A percentile compares a stretch with the other conserved stretches of the same genome.
These are phyloP conservation scores for Trissolcus basalis DNA, from an alignment of 1,140 invertebrate species.

Conservation along the genomic window DNA sequence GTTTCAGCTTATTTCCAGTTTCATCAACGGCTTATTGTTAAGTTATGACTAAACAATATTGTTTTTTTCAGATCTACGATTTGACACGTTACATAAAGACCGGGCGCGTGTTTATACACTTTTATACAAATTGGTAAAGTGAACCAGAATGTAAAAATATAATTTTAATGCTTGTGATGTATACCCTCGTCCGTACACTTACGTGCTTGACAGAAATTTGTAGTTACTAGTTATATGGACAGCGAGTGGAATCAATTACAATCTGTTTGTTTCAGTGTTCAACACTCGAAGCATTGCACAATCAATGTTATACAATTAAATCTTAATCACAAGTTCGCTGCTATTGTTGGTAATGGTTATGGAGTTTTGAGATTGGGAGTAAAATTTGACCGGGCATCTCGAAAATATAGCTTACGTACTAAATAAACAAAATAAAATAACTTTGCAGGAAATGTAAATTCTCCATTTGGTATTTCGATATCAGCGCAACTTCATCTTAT, in stretches of 20 bases:
- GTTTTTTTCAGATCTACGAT: slow-evolving; percentile 42
- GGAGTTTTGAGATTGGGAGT: no score
- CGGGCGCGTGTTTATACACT: slow-evolving; percentile 41
- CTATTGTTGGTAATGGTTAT: no score
- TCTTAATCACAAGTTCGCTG: no score
- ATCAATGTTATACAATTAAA: no score
- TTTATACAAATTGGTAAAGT: slow-evolving; percentile 47
- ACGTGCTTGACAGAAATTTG: no score
- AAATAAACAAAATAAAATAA: no score
- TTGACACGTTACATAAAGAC: slow-evolving; percentile 41
- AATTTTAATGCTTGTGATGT: slow-evolving; percentile 37
- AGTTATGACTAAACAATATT: slow-evolving; percentile 23
- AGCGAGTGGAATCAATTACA: slow-evolving; percentile 1
- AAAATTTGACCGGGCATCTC: no score
- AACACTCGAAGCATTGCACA: no score
- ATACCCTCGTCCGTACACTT: no score
- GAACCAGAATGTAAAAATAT: slow-evolving; percentile 53
- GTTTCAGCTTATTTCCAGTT: slow-evolving; percentile 26
- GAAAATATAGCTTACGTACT: no score
- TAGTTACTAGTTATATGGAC: neutral
- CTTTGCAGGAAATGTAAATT: no score
- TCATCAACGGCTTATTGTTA: slow-evolving; percentile 23
- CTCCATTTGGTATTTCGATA: slow-evolving; percentile 7
- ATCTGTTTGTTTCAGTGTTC: no score
- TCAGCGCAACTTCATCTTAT: slow-evolving; percentile 6